Percentiles rank a stretch among this genome's conserved stretches.
phyloP scores from a whole-genome alignment of 2,888 invertebrate genomes.

The Agapetus fuscipes region DNA sequence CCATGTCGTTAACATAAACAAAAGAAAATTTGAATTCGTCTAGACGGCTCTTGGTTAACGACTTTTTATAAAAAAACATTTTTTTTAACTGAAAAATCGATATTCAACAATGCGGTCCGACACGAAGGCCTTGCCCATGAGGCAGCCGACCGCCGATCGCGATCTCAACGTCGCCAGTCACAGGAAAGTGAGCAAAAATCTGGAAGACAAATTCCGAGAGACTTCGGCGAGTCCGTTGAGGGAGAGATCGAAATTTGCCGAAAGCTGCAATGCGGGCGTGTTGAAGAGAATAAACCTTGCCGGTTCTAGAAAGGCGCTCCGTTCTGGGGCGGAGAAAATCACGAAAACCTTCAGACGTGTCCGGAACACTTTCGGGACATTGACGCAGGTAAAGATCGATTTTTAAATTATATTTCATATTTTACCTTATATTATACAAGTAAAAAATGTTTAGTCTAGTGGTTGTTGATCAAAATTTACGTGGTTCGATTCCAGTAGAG shows the following conservation, averaged over 20 bases:
- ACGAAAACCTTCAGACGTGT: slow-evolving; percentile 56
- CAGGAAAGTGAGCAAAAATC: slow-evolving; percentile 11
- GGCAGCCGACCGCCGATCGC: slow-evolving; percentile 9
- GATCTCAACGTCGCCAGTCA: neutral
- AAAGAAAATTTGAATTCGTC: neutral
- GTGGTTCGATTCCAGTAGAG: too few species aligned
- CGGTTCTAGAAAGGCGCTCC: slow-evolving; percentile 27
- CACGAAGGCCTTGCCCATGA: slow-evolving; percentile 9
- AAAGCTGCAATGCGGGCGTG: slow-evolving; percentile 7
- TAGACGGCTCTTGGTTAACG: too few species aligned
- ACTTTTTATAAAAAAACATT: too few species aligned
- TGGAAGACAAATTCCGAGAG: slow-evolving; percentile 13
- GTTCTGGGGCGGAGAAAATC: slow-evolving; percentile 58
- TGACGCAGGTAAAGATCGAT: slow-evolving; percentile 48
- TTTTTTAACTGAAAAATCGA: too few species aligned
- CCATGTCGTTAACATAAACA: neutral
- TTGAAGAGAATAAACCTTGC: slow-evolving; percentile 13
- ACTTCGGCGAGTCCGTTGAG: slow-evolving; percentile 7
- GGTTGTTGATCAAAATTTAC: too few species aligned
- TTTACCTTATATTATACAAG: too few species aligned
- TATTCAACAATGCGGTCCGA: slow-evolving; percentile 14
- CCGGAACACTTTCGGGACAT: slow-evolving; percentile 53
- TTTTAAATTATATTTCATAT: too few species aligned
- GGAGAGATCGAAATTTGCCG: slow-evolving; percentile 6
- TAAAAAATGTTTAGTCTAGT: too few species aligned